phyloP scores from a whole-genome alignment of 2,888 invertebrate species.

The Andrena hattorfiana region DNA sequence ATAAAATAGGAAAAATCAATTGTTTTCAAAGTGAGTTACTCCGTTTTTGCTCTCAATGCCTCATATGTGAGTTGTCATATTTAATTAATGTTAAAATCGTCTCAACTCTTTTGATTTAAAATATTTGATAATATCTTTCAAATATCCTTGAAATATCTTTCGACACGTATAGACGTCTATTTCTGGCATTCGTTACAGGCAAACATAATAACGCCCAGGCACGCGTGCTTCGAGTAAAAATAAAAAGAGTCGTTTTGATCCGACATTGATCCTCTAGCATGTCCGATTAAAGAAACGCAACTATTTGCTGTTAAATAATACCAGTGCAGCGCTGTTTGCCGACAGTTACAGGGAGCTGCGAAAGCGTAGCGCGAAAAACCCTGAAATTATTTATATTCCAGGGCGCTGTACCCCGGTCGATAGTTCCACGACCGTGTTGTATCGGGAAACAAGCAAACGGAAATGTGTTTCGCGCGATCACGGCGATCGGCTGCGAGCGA shows the following conservation, averaged over 20 bases:
- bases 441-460: constrained; percentile 25
- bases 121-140: no score
- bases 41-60: no score
- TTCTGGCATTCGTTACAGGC: no score
- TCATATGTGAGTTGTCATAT: no score
- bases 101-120: no score
- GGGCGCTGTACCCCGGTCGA: background rate
- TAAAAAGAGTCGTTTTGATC: background rate
- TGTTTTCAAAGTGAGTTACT: no score
- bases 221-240: background rate
- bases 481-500: background rate
- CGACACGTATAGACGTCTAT: no score
- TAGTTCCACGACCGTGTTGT: background rate
- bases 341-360: constrained; percentile 16
- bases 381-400: constrained; percentile 37
- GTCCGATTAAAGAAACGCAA: constrained; percentile 15
- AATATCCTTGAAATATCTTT: no score
- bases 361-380: background rate
- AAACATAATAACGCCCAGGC: no score
- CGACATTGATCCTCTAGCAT: constrained; percentile 16
- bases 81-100: no score
- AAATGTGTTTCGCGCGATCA: constrained; percentile 28
- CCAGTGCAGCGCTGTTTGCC: constrained; percentile 32
- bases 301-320: constrained; percentile 45
- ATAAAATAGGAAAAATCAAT: no score